A percentile compares a stretch with the other conserved stretches of the same genome.
Conservation (phyloP, 2,113 vertebrate genomes). For the Gallinago jamesoni region DNA sequence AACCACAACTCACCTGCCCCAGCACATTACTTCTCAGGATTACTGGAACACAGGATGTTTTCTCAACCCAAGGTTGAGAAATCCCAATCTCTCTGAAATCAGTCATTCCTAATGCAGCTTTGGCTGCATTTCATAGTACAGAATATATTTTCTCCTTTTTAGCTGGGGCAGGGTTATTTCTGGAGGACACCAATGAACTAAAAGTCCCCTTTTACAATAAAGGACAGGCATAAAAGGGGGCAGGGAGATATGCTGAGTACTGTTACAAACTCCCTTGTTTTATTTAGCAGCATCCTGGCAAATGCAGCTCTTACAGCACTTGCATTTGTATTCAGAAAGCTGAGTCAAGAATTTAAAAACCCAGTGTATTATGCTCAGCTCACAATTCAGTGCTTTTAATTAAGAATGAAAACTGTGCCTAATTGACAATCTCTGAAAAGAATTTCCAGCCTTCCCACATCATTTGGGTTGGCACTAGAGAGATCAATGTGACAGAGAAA, state of each 20-base stretch:
- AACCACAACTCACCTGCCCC: rapidly evolving
- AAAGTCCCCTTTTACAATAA: not conserved
- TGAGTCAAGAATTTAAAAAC: constrained; percentile 63
- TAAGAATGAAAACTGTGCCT: constrained; percentile 69
- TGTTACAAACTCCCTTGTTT: not conserved
- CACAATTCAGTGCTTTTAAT: constrained; percentile 68
- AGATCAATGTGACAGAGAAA: constrained; percentile 53
- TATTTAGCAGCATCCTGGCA: constrained; percentile 6
- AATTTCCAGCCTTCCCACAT: constrained; percentile 63
- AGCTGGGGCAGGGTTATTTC: not conserved
- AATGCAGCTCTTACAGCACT: constrained; percentile 7
- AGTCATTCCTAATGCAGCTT: not conserved
- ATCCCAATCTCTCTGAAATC: not conserved
- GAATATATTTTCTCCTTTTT: not conserved
- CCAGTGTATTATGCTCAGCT: constrained; percentile 40
- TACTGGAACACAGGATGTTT: not conserved
- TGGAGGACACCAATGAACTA: not conserved
- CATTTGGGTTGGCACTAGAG: constrained; percentile 41
- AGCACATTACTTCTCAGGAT: not conserved
- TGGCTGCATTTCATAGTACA: not conserved
- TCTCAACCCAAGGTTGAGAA: not conserved
- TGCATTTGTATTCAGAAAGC: constrained; percentile 59
- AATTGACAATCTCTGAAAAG: constrained; percentile 63
- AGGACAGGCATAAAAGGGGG: not conserved
- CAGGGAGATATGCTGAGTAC: not conserved